Evolutionary conservation across 2,888 invertebrate genomes (phyloP).

Genomic region (Diachrysia chrysitis): DNA sequence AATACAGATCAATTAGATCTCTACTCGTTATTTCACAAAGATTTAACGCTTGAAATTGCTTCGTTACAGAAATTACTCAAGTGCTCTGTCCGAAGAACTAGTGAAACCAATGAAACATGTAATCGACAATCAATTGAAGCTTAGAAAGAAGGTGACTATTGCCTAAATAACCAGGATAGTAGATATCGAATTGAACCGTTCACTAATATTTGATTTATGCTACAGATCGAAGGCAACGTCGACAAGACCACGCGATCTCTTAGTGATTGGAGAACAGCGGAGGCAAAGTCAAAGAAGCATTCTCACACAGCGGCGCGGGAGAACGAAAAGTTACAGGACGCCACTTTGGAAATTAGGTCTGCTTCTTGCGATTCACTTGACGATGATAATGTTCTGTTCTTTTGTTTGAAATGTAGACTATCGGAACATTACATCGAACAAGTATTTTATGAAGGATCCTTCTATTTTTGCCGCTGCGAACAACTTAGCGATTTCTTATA

Average conservation of each 20-base stretch:
- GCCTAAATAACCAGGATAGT: slow-evolving; percentile 26
- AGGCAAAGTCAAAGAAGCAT: slow-evolving; percentile 96
- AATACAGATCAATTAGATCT: slow-evolving; percentile 9
- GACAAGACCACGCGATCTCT: slow-evolving; percentile 95
- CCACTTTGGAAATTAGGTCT: slow-evolving; percentile 86
- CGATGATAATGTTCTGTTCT: slow-evolving; percentile 61
- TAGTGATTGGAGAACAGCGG: slow-evolving; percentile 95
- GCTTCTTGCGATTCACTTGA: slow-evolving; percentile 64
- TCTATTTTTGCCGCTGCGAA: slow-evolving; percentile 69
- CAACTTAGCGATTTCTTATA: slow-evolving; percentile 61
- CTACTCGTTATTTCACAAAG: slow-evolving; percentile 35
- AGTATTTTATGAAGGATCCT: slow-evolving; percentile 77
- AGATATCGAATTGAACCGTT: background rate
- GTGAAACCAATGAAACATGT: slow-evolving; percentile 95
- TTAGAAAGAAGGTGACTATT: slow-evolving; percentile 90
- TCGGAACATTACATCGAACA: slow-evolving; percentile 47
- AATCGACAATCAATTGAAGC: slow-evolving; percentile 92
- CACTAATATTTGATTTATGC: slow-evolving; percentile 33
- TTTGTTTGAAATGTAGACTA: slow-evolving; percentile 29
- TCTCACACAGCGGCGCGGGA: slow-evolving; percentile 96
- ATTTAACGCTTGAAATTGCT: slow-evolving; percentile 38
- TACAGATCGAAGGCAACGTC: slow-evolving; percentile 92
- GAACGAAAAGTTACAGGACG: slow-evolving; percentile 97
- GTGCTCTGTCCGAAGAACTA: slow-evolving; percentile 95
- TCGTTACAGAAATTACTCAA: slow-evolving; percentile 92